Evolutionary conservation across 2,113 vertebrate genomes (phyloP), one percentile per base, ranked within the genome.

Genomic region (Callocephalon fimbriatum): DNA sequence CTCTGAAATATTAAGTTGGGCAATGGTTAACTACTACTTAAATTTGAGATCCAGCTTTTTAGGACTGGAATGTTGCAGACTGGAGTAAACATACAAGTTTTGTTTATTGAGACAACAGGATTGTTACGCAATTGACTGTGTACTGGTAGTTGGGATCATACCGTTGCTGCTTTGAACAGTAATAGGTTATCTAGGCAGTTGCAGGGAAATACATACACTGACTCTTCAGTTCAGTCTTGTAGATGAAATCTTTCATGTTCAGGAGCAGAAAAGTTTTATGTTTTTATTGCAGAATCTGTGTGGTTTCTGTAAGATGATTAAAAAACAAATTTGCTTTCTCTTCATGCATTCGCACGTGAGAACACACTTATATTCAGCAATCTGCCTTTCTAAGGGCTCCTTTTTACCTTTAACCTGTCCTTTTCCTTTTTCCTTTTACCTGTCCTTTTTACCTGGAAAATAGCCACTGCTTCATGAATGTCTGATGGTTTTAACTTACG

Each of bases 71-170:
- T 77, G 72, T 76, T 83, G 72, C 63, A 79, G 90, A 45, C 67
- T 76, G 77, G 73, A 91, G 73, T 89, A 94, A 86, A 93, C 73
- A 35, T 87, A 32, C 75, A 65, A 93, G 87, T 81, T 94, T 78
- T 95, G 72, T 89, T 59, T 93, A 47, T 47, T 67, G 76, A 95
- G 82, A 93, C 88, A 91, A 65, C 32, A 71, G 26, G 47, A 62
- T 88, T 77, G 75, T 94, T 93, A 95, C 93, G 79, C 68, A 88
- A 62, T 90, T 80, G 54, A 26, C 79, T 90, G 7, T 78, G 84
- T 77, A 50, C 56, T 73, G 47, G 73, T 76, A 22, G 27, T 58
- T 78, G 66, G 70, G 74, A 78, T 93, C 15, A 0, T 45, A 70
- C 73, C 11, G 8, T 50, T 56, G 63, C 50, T 88, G 53, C 59